These are phyloP conservation scores for Holotrichia oblita DNA, from an alignment of 1,140 invertebrate genomes.

Conservation along the genomic window DNA sequence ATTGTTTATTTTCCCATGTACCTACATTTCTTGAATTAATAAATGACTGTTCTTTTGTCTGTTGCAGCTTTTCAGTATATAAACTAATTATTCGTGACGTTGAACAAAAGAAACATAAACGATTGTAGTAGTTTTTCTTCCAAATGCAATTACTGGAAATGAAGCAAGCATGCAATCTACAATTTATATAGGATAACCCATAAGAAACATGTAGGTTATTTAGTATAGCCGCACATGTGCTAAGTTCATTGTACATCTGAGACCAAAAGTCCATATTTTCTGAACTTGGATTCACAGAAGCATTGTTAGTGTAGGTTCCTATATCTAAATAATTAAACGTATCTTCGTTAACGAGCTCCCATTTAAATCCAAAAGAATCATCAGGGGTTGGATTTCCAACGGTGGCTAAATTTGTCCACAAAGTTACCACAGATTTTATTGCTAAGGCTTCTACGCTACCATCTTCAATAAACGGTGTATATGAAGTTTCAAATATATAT, in stretches of 20 bases:
- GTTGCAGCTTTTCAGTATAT: too few species aligned
- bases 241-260: not conserved
- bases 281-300: not conserved
- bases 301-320: not conserved
- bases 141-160: too few species aligned
- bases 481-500: not conserved
- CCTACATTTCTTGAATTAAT: too few species aligned
- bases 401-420: conserved; percentile 64
- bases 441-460: not conserved
- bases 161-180: too few species aligned
- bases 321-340: not conserved
- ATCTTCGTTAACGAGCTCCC: not conserved
- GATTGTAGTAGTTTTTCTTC: too few species aligned
- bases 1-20: too few species aligned
- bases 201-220: too few species aligned
- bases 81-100: too few species aligned
- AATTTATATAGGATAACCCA: too few species aligned
- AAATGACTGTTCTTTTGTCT: too few species aligned
- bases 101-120: too few species aligned
- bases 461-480: not conserved
- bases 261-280: not conserved
- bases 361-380: not conserved
- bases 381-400: conserved; percentile 58
- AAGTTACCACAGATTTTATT: conserved; percentile 50
- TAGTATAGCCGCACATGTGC: too few species aligned